Evolutionary conservation across 2,888 invertebrate genomes (phyloP).

Genomic region (Nephrotoma flavescens): DNA sequence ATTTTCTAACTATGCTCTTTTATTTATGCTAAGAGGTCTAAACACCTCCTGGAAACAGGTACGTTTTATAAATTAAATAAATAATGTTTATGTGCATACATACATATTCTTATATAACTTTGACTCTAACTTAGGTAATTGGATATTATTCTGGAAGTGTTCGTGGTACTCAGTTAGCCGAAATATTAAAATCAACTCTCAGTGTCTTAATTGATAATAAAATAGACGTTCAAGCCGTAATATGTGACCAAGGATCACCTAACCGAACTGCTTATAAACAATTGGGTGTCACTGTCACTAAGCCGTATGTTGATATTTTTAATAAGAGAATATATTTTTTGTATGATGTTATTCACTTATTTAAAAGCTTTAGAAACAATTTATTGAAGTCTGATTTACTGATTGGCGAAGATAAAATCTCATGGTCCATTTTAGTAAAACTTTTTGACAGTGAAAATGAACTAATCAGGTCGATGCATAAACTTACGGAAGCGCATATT

Average conservation of each 20-base stretch:
- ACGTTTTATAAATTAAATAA: background rate
- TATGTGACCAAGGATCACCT: conserved; percentile 1
- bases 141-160: background rate
- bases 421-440: background rate
- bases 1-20: background rate
- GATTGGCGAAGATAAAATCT: background rate
- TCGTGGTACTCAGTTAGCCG: background rate
- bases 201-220: background rate
- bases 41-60: background rate
- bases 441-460: background rate
- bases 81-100: background rate
- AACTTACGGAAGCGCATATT: conserved; percentile 10
- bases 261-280: background rate
- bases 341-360: background rate
- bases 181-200: background rate
- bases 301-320: background rate
- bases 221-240: background rate
- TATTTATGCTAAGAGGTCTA: background rate
- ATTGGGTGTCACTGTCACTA: background rate
- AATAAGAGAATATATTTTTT: background rate
- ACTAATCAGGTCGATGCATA: background rate
- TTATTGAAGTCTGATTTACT: background rate
- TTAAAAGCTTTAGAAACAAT: background rate
- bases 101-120: background rate
- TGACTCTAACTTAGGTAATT: background rate